Evolutionary conservation across 2,888 invertebrate species (phyloP).

Genomic region (Nomada ferruginata): DNA sequence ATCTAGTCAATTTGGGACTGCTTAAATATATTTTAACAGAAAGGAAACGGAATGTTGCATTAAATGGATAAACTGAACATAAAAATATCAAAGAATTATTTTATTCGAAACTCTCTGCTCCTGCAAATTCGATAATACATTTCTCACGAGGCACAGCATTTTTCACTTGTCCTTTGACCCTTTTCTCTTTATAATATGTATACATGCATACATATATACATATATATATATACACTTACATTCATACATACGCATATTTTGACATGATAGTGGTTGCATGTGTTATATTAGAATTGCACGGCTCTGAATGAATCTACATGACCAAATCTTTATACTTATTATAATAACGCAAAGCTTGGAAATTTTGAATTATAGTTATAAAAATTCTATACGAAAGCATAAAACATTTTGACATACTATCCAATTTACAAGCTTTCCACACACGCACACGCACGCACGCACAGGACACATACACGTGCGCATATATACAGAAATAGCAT

Average conservation of each 20-base stretch:
- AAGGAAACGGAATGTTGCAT: too few relatives aligned
- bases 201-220: too few relatives aligned
- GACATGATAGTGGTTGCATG: too few relatives aligned
- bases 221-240: too few relatives aligned
- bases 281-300: too few relatives aligned
- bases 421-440: too few relatives aligned
- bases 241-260: too few relatives aligned
- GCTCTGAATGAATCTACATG: too few relatives aligned
- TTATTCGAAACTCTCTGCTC: slow-evolving; percentile 8
- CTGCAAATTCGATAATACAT: slow-evolving; percentile 10
- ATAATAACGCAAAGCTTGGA: background rate
- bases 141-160: background rate
- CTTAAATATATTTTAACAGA: too few relatives aligned
- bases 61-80: background rate
- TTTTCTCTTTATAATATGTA: background rate
- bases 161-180: background rate
- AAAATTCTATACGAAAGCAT: slow-evolving; percentile 61
- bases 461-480: background rate
- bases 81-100: slow-evolving; percentile 31
- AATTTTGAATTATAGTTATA: slow-evolving; percentile 21
- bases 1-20: too few relatives aligned
- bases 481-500: slow-evolving; percentile 2
- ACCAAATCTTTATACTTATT: too few relatives aligned
- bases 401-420: slow-evolving; percentile 33
- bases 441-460: background rate